Percentiles rank a stretch among this genome's conserved stretches.
Conservation (phyloP, 2,888 invertebrate genomes). For the Drosophila prostipennis region DNA sequence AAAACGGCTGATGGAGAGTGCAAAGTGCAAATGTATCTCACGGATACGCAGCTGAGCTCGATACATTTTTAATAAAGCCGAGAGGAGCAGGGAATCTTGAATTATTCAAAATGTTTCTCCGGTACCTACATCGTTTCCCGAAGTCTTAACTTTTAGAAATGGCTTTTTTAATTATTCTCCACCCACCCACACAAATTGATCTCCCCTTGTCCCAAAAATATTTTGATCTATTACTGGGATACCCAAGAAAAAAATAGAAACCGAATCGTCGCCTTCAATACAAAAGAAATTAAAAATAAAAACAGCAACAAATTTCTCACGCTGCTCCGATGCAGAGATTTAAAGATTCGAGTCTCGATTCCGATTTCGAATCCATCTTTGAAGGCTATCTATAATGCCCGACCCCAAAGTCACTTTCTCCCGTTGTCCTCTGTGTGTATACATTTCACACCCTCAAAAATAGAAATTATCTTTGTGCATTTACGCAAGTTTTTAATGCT, state of each 20-base stretch:
- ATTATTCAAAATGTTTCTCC: slow-evolving; percentile 53
- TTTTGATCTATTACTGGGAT: slow-evolving; percentile 72
- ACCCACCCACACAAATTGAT: neutral
- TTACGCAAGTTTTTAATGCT: slow-evolving; percentile 80
- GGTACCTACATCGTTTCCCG: neutral
- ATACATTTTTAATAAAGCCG: slow-evolving; percentile 62
- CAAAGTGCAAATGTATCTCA: slow-evolving; percentile 53
- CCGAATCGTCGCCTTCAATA: slow-evolving; percentile 61
- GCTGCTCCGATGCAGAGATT: slow-evolving; percentile 50
- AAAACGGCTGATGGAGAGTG: slow-evolving; percentile 46
- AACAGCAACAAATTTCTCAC: slow-evolving; percentile 77
- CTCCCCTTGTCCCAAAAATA: slow-evolving; percentile 25
- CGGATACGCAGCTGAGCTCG: slow-evolving; percentile 46
- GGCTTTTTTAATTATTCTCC: slow-evolving; percentile 3
- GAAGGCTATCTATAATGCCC: slow-evolving; percentile 44
- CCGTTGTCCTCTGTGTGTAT: slow-evolving; percentile 46
- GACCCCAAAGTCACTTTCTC: slow-evolving; percentile 76
- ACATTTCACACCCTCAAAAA: slow-evolving; percentile 80
- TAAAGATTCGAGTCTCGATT: slow-evolving; percentile 39
- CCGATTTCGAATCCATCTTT: slow-evolving; percentile 16
- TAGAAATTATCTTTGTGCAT: slow-evolving; percentile 80
- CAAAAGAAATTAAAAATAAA: slow-evolving; percentile 78
- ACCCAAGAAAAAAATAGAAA: slow-evolving; percentile 28
- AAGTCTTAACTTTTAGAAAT: slow-evolving; percentile 7
- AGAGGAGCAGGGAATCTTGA: slow-evolving; percentile 47